Base-by-base conservation (phyloP, 2,888 invertebrate species). In the Abscondita cerata region DNA sequence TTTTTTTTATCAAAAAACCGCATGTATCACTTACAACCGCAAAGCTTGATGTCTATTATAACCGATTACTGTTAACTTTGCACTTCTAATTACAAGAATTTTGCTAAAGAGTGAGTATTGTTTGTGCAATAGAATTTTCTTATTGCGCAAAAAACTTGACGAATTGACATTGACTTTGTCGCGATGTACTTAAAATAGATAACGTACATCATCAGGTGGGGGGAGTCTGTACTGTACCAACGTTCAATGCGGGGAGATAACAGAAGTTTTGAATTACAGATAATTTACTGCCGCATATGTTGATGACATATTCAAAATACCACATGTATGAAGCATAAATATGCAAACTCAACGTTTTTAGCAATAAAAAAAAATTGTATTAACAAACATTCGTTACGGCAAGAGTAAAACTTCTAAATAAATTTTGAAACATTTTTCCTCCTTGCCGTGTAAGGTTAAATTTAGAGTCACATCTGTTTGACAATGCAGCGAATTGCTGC, bases 291-390 rank as follows among this genome's bases (percentile, higher is more conserved):
- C 19, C 57, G 13, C 46, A 44, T 25, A 52, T 62, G 62, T 55
- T 36, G 62, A 57, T 57, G 56, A 57, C 62, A 47, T 57, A 57
- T 62, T 57, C 55, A 61, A 51, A 62, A 56, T 52, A 38, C 47
- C 57, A 56, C 62, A 62, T 57, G 62, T 55, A 62, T 53, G 57
- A 62, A 52, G 25, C 57, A 55, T 52, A 52, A 59, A 61, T 61
- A 51, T 18, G 55, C 60, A 44, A 55, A 46, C 33, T 20, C 48
- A 11, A 44, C 57, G 16, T 44, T 57, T 52, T 20, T 57, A 34
- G 44, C 41, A 34, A 57, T 52, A 57, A 51, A 57, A 57, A 58
- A 20, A 18, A 20, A 34, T 25, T 25, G 15, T 47, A 48, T 48
- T 55, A 55, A 19, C 52, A 52, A 51, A 46, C 52, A 44, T 33